Base-by-base conservation (phyloP, 2,888 invertebrate genomes). In the Axea sp. region DNA sequence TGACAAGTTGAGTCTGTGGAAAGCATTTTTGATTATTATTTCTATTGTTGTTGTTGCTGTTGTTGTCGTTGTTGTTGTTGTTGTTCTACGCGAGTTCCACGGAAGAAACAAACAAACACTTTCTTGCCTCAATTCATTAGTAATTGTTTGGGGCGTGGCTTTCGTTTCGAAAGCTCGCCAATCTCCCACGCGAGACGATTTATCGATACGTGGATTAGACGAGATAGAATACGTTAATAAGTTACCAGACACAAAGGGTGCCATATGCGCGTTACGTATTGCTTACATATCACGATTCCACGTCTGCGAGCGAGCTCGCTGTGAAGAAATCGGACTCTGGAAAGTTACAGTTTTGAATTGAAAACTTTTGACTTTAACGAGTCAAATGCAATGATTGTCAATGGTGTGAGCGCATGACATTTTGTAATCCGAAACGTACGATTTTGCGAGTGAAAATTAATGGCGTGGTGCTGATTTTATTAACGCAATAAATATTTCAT, bases 61-160 rank as follows among this genome's bases (percentile, higher is more conserved):
- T n/a, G n/a, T n/a, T n/a, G n/a, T n/a, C n/a, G n/a, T n/a, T n/a
- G n/a, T 31, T 8, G 3, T 28, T 4, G 19, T 28, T 28, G 6
- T 33, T 28, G 30, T 41, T 30, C 26, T 43, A 17, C 7, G 59
- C 73, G 62, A 76, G 74, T 78, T 74, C 68, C 62, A 30, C 31
- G 37, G 15, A 26, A 15, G 30, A 57, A n/a, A 43, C 22, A n/a
- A n/a, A 35, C 43, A 9, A 41, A 49, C 30, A 45, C 68, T 60
- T 69, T 60, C 53, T 19, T 60, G 30, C 5, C 24, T 31, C 35
- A 35, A 68, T 64, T 39, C 47, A 26, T 43, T 62, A 74, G 83
- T 82, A 82, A 84, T 84, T 84, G 83, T 82, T 80, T 78, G 76
- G 80, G 84, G 84, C 84, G 84, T 84, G 83, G 82, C 49, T 17